Evolutionary conservation across 2,888 invertebrate genomes (phyloP).

Genomic region (Biston betularia): DNA sequence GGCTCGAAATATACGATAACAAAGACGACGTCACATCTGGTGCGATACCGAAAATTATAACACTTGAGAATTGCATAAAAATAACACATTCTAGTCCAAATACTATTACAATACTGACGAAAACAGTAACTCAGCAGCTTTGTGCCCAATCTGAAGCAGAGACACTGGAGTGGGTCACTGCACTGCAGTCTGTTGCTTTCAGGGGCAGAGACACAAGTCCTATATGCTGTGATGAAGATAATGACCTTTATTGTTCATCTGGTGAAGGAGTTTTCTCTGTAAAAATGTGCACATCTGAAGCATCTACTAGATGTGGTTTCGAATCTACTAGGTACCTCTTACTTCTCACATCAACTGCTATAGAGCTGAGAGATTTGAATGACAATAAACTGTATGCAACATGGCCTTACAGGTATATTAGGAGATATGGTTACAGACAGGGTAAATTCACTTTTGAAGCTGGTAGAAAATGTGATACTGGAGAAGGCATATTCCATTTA

Average conservation of each 20-base stretch:
- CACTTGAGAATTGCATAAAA: conserved; percentile 95
- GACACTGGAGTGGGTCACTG: conserved; percentile 91
- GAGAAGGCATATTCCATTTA: conserved; percentile 93
- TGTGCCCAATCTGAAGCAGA: conserved; percentile 88
- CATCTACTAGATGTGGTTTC: conserved; percentile 91
- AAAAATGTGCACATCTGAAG: conserved; percentile 91
- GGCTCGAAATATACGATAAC: conserved; percentile 94
- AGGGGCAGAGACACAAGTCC: conserved; percentile 88
- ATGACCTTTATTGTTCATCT: conserved; percentile 95
- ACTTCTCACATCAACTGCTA: conserved; percentile 90
- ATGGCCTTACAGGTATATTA: conserved; percentile 94
- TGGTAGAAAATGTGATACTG: conserved; percentile 94
- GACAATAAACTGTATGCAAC: conserved; percentile 89
- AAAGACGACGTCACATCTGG: conserved; percentile 89
- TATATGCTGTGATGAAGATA: conserved; percentile 92
- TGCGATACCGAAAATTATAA: conserved; percentile 91
- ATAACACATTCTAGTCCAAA: conserved; percentile 89
- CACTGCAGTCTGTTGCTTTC: conserved; percentile 93
- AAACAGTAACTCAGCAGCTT: conserved; percentile 89
- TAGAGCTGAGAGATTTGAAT: conserved; percentile 90
- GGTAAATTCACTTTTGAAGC: conserved; percentile 96
- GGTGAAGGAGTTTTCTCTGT: conserved; percentile 94
- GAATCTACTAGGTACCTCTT: conserved; percentile 90
- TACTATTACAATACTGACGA: conserved; percentile 90
- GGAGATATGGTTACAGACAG: conserved; percentile 94